Percentiles rank a stretch among this genome's conserved stretches.
Conservation (phyloP, 2,888 invertebrate genomes). For the Metallyticus violacea region DNA sequence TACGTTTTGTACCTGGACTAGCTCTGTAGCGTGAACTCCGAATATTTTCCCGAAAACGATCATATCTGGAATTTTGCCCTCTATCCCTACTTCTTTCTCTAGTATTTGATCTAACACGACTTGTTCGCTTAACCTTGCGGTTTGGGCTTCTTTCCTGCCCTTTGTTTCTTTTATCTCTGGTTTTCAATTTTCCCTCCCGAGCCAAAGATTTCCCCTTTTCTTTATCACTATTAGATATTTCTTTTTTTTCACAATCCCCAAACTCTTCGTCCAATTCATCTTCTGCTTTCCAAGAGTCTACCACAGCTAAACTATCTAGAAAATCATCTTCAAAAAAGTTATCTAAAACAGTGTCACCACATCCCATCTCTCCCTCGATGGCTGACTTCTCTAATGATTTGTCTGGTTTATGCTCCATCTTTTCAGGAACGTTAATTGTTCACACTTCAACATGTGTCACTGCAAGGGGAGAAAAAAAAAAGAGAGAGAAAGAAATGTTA, state of each 20-base stretch:
- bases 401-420: not conserved
- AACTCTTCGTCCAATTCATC: not conserved
- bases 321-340: conserved; percentile 21
- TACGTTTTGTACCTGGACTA: not conserved
- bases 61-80: no score
- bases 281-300: not conserved
- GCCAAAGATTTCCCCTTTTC: no score
- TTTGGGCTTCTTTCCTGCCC: not conserved
- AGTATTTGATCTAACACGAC: not conserved
- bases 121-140: not conserved
- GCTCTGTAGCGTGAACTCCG: not conserved
- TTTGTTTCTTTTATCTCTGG: not conserved
- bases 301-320: not conserved
- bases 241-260: not conserved
- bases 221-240: not conserved
- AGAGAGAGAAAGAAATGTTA: no score
- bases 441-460: no score
- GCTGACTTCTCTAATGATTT: not conserved
- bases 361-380: not conserved
- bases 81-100: not conserved
- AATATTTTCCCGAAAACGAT: no score
- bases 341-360: not conserved
- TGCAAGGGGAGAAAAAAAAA: no score
- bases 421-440: no score
- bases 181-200: no score